Base-by-base conservation (phyloP, 2,888 invertebrate species). In the Cybosia mesomella region DNA sequence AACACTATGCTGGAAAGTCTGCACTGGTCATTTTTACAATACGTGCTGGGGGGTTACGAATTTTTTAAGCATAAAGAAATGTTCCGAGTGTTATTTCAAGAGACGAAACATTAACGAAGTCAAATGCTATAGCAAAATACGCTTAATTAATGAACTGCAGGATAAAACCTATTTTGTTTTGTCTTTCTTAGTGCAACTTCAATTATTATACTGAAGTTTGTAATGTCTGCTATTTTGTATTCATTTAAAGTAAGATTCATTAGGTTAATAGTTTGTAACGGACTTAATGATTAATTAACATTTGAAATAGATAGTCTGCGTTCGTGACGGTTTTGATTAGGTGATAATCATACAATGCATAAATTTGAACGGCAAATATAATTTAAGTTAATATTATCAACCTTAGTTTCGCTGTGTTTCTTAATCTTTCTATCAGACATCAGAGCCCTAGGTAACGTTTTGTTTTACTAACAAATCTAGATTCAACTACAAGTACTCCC, bases 141-240 rank as follows among this genome's bases (percentile, higher is more conserved):
- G n/a, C 59, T 76, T 71, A 70, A 78, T 74, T 67, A 70, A 74
- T 59, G 66, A 67, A 63, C 49, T 69, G 54, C 18, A 69, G 69
- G 21, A 71, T 66, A 32, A 67, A 67, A 39, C 60, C 64, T 21
- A 49, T n/a, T 11, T 64, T 43, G 15, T 61, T 28, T 71, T 57
- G 28, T 61, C 63, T 64, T 61, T 66, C 63, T 72, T 66, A 63
- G 57, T 39, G 66, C 39, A 53, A 0, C 21, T 67, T 9, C 22
- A 54, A 11, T 53, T 49, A 43, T 54, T 58, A 53, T 60, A 1
- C 11, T 11, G 21, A 43, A 34, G 39, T 18, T 55, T 28, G 39
- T 49, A 2, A 13, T 54, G n/a, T 54, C 21, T 32, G 32, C 24
- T 60, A 18, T 3, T 21, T 18, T 15, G 21, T 53, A 53, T 28